phyloP scores from a whole-genome alignment of 2,888 invertebrate species.

The Hoplodrina ambigua region DNA sequence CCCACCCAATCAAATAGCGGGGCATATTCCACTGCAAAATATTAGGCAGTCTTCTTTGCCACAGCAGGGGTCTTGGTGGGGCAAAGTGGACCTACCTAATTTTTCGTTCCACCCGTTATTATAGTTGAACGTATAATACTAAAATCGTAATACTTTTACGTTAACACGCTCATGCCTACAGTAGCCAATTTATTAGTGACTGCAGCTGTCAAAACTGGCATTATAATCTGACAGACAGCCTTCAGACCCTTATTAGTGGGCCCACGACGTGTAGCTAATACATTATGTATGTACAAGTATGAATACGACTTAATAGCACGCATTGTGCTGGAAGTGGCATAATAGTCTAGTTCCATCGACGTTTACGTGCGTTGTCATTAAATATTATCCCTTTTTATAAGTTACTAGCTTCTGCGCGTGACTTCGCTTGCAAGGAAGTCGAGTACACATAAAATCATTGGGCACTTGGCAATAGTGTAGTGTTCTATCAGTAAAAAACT shows the following conservation, averaged over 20 bases:
- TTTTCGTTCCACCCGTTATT: no score
- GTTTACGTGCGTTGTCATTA: background rate
- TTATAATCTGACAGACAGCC: constrained; percentile 53
- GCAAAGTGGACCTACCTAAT: no score
- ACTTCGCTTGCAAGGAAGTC: no score
- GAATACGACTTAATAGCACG: constrained; percentile 33
- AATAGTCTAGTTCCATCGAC: constrained; percentile 31
- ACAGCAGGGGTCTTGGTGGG: no score
- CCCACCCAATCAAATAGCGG: no score
- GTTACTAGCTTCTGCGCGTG: background rate
- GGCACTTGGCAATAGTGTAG: no score
- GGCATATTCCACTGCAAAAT: no score
- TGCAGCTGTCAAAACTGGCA: constrained; percentile 51
- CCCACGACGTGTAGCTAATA: constrained; percentile 31
- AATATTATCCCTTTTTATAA: background rate
- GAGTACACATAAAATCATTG: no score
- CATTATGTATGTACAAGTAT: constrained; percentile 33
- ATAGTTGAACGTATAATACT: no score
- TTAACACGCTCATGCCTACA: background rate
- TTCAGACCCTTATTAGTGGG: constrained; percentile 49
- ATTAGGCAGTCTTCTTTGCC: no score
- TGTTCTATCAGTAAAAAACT: no score
- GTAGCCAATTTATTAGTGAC: constrained; percentile 42
- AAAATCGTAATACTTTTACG: no score
- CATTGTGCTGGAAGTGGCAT: constrained; percentile 30